phyloP scores from a whole-genome alignment of 2,113 vertebrate species.

The Petromus typicus region DNA sequence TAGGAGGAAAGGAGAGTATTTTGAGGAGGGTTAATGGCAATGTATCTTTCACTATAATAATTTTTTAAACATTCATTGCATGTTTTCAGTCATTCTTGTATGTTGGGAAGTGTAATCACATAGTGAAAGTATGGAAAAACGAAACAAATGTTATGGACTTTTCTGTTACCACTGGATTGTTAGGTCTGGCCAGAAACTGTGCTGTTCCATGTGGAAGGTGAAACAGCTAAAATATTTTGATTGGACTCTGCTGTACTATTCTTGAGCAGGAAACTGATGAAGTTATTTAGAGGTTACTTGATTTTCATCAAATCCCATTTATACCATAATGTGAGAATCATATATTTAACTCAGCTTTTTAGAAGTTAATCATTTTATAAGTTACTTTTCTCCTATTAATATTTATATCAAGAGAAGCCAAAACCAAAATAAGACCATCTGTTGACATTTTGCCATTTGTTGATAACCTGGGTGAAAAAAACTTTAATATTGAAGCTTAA shows the following conservation, averaged over 20 bases:
- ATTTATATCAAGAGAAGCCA: background rate
- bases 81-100: background rate
- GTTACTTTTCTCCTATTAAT: constrained; percentile 25
- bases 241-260: background rate
- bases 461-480: background rate
- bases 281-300: background rate
- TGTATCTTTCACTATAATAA: no score
- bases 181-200: background rate
- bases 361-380: constrained; percentile 44
- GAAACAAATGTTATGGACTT: background rate
- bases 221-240: background rate
- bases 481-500: background rate
- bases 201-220: background rate
- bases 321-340: background rate
- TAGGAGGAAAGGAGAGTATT: no score
- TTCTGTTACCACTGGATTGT: background rate
- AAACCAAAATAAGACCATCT: background rate
- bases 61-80: no score
- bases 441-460: background rate
- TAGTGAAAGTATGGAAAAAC: background rate
- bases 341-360: background rate
- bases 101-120: background rate
- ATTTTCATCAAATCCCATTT: constrained; percentile 33
- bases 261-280: background rate
- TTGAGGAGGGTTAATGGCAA: no score